Percentiles rank a stretch among this genome's conserved stretches.
Evolutionary conservation across 1,140 invertebrate genomes (phyloP).

Genomic region (Drosophila funebris): DNA sequence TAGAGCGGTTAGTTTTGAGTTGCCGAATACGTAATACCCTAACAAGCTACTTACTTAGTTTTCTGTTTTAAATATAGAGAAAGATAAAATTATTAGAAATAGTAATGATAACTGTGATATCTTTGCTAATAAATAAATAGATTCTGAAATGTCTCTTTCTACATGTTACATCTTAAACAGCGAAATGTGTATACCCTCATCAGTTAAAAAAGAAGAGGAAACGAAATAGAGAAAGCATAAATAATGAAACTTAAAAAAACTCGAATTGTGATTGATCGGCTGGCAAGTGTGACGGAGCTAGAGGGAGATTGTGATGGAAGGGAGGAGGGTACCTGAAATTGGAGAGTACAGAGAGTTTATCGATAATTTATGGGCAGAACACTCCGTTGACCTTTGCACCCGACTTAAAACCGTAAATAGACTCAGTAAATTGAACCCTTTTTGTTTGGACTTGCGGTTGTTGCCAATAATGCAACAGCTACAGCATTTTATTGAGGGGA

Average conservation of each 20-base stretch:
- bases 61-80: too few relatives aligned
- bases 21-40: not conserved
- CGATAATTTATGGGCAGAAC: not conserved
- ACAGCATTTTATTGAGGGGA: conserved; percentile 41
- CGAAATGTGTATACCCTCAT: not conserved
- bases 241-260: conserved; percentile 43
- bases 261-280: conserved; percentile 77
- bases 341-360: not conserved
- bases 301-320: not conserved
- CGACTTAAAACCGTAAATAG: conserved; percentile 21
- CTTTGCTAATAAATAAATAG: too few relatives aligned
- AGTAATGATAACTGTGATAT: too few relatives aligned
- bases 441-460: conserved; percentile 8
- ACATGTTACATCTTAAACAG: not conserved
- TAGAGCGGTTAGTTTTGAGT: not conserved
- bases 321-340: not conserved
- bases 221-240: conserved; percentile 38
- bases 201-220: not conserved
- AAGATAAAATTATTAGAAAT: too few relatives aligned
- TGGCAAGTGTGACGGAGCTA: conserved; percentile 52
- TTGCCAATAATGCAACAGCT: too few relatives aligned
- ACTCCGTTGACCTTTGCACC: conserved; percentile 35
- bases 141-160: too few relatives aligned
- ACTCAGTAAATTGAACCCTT: conserved; percentile 20
- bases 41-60: not conserved